Percentiles rank a stretch among this genome's conserved stretches.
These are phyloP conservation scores for Nixonia krombeini DNA, from an alignment of 1,140 invertebrate genomes.

Conservation along the genomic window DNA sequence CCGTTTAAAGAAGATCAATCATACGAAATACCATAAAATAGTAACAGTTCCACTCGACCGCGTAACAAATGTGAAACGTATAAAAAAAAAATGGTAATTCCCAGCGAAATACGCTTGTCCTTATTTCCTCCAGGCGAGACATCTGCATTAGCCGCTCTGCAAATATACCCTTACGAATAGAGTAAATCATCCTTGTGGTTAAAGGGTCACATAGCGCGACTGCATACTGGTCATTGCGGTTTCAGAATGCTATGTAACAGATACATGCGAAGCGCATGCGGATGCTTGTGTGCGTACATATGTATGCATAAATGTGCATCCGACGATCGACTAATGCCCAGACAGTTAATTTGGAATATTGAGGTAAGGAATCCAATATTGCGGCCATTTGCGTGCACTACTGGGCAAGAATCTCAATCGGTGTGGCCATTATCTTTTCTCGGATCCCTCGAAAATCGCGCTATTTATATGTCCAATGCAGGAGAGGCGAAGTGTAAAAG, in stretches of 20 bases:
- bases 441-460: no score
- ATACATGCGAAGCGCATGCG: conserved; percentile 20
- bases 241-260: conserved; percentile 53
- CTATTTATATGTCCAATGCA: no score
- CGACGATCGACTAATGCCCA: conserved; percentile 2
- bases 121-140: not conserved
- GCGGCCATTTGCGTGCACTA: conserved; percentile 28
- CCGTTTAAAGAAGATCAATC: no score
- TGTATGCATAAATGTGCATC: conserved; percentile 6
- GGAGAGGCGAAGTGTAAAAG: no score
- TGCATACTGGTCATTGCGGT: conserved; percentile 62
- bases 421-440: conserved; percentile 14
- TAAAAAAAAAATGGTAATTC: not conserved
- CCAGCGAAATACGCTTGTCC: not conserved
- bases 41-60: no score
- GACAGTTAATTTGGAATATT: conserved; percentile 9
- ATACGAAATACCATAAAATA: no score
- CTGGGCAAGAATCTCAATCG: conserved; percentile 21
- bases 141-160: conserved; percentile 14
- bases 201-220: conserved; percentile 52
- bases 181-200: conserved; percentile 46
- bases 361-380: conserved; percentile 37
- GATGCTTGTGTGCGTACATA: conserved; percentile 2
- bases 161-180: conserved; percentile 24
- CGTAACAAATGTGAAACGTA: no score